These are phyloP conservation scores for Malurus cyaneus DNA, from an alignment of 2,113 vertebrate genomes.

Conservation along the genomic window DNA sequence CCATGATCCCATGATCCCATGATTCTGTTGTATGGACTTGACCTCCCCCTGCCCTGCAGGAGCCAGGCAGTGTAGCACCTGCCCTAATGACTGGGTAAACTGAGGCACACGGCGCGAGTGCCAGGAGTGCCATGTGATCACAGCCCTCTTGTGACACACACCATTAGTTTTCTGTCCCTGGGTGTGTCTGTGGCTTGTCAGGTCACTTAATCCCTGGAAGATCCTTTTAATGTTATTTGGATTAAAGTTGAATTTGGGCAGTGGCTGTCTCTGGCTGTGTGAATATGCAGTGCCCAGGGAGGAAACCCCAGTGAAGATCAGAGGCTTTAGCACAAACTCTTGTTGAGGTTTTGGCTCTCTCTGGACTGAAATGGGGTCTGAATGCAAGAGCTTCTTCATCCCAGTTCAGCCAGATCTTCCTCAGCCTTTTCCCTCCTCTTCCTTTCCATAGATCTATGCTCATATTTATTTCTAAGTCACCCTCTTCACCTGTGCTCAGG, in stretches of 20 bases:
- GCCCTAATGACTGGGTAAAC: background rate
- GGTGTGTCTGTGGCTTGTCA: background rate
- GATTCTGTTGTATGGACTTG: background rate
- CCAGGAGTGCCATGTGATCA: background rate
- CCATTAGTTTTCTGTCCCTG: background rate
- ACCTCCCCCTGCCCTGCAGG: background rate
- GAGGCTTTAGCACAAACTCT: background rate
- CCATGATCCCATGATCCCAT: background rate
- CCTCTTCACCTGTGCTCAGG: background rate
- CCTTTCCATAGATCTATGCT: background rate
- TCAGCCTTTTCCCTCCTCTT: background rate
- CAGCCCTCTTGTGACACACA: background rate
- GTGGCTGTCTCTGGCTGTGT: background rate
- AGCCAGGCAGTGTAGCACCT: background rate
- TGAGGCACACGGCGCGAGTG: background rate
- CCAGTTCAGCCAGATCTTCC: background rate
- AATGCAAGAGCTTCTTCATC: background rate
- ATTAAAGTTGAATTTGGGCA: background rate
- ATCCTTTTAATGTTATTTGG: background rate
- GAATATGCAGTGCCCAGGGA: fast-evolving
- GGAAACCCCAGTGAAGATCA: background rate
- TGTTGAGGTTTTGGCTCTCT: background rate
- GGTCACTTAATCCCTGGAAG: background rate
- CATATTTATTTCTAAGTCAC: background rate
- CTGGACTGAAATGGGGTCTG: background rate